Conservation (phyloP, 2,113 vertebrate species). For the Thalassoma bifasciatum region DNA sequence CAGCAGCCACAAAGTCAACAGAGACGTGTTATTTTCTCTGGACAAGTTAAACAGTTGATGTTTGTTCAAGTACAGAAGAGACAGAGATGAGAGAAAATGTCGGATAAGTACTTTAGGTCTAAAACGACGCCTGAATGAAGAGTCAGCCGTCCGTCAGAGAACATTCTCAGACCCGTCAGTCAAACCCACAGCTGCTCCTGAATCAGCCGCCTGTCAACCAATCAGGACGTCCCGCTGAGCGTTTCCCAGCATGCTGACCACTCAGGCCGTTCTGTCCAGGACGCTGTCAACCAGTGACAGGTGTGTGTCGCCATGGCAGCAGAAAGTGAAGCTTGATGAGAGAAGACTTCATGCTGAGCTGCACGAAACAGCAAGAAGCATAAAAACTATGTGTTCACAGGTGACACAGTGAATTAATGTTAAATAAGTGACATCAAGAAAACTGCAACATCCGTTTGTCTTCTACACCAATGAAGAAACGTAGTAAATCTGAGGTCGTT, state of each 20-base stretch:
- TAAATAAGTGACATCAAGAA: no score
- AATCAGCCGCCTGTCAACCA: no score
- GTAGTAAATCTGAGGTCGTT: no score
- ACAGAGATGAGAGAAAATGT: background rate
- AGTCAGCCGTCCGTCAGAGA: conserved; percentile 8
- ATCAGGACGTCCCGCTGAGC: conserved; percentile 27
- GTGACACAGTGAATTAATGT: no score
- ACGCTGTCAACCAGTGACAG: conserved; percentile 32
- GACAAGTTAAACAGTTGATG: background rate
- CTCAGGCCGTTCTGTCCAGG: conserved; percentile 14
- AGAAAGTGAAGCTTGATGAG: conserved; percentile 33
- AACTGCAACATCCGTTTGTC: no score
- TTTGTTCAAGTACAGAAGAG: conserved; percentile 2
- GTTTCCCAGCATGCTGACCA: background rate
- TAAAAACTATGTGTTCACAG: no score
- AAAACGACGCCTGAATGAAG: no score
- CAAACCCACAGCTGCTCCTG: conserved; percentile 36
- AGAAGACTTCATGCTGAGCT: background rate
- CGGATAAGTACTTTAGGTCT: no score
- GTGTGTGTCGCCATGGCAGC: conserved; percentile 40
- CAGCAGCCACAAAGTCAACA: conserved; percentile 37
- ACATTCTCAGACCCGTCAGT: conserved; percentile 24
- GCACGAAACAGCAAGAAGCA: no score
- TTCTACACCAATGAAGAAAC: background rate
- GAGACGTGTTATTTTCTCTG: background rate